Evolutionary conservation across 2,797 vertebrate species (phyloP).

Genomic region (Rhadinocentrus ornatus): DNA sequence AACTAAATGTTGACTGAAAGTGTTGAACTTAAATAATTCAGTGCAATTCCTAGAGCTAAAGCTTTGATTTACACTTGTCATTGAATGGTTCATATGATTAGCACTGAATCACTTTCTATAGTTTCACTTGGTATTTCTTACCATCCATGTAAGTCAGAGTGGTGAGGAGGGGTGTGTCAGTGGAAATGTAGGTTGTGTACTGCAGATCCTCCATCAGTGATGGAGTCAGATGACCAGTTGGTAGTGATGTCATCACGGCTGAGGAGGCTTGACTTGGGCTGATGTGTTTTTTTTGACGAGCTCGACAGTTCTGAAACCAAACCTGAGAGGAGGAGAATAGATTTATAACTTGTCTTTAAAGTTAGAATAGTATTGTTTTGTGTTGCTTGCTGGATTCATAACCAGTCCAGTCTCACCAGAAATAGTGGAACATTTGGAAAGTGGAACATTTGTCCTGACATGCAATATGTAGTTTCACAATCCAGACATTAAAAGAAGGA

Average conservation of each 20-base stretch:
- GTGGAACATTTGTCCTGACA: too few species aligned
- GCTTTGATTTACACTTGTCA: not conserved
- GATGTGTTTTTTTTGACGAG: constrained; percentile 96
- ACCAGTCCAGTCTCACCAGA: too few species aligned
- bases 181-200: constrained; percentile 89
- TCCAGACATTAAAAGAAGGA: too few species aligned
- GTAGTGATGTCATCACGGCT: constrained; percentile 85
- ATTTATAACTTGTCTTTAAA: not conserved
- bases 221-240: constrained; percentile 87
- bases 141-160: constrained; percentile 75
- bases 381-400: not conserved
- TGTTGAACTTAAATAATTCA: not conserved
- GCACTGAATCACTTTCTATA: not conserved
- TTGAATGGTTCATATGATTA: not conserved
- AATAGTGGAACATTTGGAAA: too few species aligned
- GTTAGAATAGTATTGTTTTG: not conserved
- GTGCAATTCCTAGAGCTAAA: not conserved
- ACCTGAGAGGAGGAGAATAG: constrained; percentile 80
- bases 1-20: not conserved
- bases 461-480: too few species aligned
- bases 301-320: constrained; percentile 98
- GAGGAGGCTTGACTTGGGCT: constrained; percentile 83
- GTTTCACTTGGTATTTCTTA: constrained; percentile 40
- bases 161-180: constrained; percentile 88
- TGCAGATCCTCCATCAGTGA: constrained; percentile 91